phyloP scores from a whole-genome alignment of 2,113 vertebrate species.

The Rhabdomys dilectus region DNA sequence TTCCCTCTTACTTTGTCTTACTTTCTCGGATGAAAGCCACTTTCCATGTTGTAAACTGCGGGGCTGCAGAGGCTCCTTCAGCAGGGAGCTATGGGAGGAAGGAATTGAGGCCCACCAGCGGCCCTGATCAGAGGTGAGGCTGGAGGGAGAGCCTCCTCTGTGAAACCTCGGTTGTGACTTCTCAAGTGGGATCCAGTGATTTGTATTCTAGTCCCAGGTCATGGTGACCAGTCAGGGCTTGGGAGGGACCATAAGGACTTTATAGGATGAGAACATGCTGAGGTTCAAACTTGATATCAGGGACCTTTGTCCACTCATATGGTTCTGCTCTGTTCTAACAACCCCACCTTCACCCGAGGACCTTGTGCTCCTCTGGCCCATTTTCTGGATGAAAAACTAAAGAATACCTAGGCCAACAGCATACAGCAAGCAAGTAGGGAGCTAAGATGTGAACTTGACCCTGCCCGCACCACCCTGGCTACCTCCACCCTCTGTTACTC shows the following conservation, averaged over 20 bases:
- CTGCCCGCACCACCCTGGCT: accelerated
- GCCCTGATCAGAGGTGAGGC: not conserved
- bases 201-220: too few relatives aligned
- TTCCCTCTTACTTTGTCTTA: not conserved
- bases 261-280: accelerated
- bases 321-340: not conserved
- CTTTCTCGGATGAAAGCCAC: not conserved
- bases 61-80: accelerated
- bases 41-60: not conserved
- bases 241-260: too few relatives aligned
- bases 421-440: not conserved
- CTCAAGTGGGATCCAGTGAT: not conserved
- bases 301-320: not conserved
- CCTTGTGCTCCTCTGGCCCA: not conserved
- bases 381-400: not conserved
- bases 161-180: accelerated
- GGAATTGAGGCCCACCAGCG: accelerated
- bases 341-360: not conserved
- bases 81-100: not conserved
- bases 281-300: not conserved
- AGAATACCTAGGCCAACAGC: not conserved
- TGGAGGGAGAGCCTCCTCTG: accelerated
- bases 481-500: not conserved
- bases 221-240: too few relatives aligned
- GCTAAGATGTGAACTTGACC: not conserved